Evolutionary conservation across 2,797 vertebrate species (phyloP), one percentile per base, ranked within the genome.

Genomic region (Diglossa cyanea): DNA sequence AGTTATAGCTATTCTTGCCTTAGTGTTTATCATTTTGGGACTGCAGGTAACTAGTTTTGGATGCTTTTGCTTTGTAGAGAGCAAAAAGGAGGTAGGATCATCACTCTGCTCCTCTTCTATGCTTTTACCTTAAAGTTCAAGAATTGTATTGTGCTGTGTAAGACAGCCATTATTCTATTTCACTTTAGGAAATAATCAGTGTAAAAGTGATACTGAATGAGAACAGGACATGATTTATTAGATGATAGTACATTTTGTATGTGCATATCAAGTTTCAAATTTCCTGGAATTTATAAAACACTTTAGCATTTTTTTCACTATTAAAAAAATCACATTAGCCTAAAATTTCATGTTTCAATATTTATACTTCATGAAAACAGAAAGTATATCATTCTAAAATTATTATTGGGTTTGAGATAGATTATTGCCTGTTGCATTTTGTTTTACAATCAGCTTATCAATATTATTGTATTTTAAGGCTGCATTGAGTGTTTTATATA

Each of bases 401-500:
- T 31, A 23, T 51, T 4, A 30, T 11, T 72, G 17, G 21, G 9
- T 88, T 84, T 91, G 70, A 82, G 54, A 35, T 33, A 76, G 17
- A 21, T 61, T 61, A 19, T 78, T 84, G 39, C 67, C 16, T 76
- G 9, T 71, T 88, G 20, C 42, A 13, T 70, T 88, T 74, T 55
- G 30, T 44, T 62, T 48, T 66, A 25, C 54, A 13, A 80, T 28
- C 19, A 61, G 16, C 13, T 92, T 87, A 33, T 62, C 28, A 39
- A 18, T 74, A 62, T 39, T 37, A 40, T 21, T 47, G 13, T 7
- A 17, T 82, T 93, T 87, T 82, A 81, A 85, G 30, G 19, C 58
- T 83, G 9, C 31, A 74, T 90, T 83, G 66, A 94, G 51, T 75
- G 15, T 87, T 97, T 95, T 95, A 57, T 97, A 18, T 97, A 86